These are phyloP conservation scores for Menidia beryllina DNA, from an alignment of 2,113 vertebrate species.

Conservation along the genomic window DNA sequence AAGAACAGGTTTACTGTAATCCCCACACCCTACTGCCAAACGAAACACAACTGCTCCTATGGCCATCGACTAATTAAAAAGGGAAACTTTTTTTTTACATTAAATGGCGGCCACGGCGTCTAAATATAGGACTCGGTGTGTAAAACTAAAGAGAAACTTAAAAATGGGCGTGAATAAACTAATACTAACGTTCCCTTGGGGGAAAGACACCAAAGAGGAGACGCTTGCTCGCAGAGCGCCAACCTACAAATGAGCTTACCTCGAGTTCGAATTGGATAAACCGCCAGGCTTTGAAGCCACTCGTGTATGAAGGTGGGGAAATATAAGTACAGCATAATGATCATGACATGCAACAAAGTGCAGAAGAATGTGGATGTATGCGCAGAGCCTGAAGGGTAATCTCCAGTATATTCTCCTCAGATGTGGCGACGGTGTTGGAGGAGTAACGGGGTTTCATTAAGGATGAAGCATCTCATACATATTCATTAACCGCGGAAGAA, in stretches of 20 bases:
- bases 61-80: no score
- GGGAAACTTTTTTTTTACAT: no score
- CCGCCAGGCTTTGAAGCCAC: conserved; percentile 30
- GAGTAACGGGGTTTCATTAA: conserved; percentile 38
- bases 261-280: conserved; percentile 29
- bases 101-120: not conserved
- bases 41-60: no score
- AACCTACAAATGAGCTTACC: conserved; percentile 6
- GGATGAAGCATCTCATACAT: conserved; percentile 34
- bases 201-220: conserved; percentile 5
- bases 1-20: no score
- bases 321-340: conserved; percentile 37
- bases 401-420: conserved; percentile 6
- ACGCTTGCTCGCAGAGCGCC: conserved; percentile 16
- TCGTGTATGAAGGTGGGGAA: conserved; percentile 34
- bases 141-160: conserved; percentile 4
- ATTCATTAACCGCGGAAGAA: conserved; percentile 29
- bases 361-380: conserved; percentile 19
- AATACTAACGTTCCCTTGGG: not conserved
- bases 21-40: no score
- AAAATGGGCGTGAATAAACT: not conserved
- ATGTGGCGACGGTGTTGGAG: conserved; percentile 7
- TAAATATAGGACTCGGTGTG: not conserved
- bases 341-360: conserved; percentile 41
- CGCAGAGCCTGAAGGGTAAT: conserved; percentile 1